These are phyloP conservation scores for Lethocerus indicus DNA, from an alignment of 1,140 invertebrate species.

Conservation along the genomic window DNA sequence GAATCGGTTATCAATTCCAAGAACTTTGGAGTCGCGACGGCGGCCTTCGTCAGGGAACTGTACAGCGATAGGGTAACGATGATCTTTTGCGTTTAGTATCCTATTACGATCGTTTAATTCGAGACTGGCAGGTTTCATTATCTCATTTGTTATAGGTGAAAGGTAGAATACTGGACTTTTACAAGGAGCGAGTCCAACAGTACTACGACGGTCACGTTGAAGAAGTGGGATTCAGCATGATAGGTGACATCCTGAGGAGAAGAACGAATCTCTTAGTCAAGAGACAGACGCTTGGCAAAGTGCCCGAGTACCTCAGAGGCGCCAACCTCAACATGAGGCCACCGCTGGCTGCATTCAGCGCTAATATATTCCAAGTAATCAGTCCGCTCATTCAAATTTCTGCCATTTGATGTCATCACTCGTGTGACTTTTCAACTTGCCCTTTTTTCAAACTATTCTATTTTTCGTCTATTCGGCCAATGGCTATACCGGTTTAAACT, in stretches of 20 bases:
- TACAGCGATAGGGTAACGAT: slow-evolving; percentile 45
- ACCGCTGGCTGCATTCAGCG: slow-evolving; percentile 56
- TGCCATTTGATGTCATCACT: too few species aligned
- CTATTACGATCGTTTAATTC: not conserved
- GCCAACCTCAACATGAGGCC: slow-evolving; percentile 47
- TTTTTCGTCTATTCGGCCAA: too few species aligned
- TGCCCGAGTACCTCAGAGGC: slow-evolving; percentile 53
- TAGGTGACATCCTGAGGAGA: slow-evolving; percentile 54
- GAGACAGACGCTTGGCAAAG: slow-evolving; percentile 55
- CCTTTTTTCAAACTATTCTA: too few species aligned
- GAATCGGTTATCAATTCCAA: slow-evolving; percentile 44
- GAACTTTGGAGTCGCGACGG: slow-evolving; percentile 47
- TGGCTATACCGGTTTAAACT: too few species aligned
- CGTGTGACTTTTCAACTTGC: too few species aligned
- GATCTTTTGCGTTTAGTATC: not conserved
- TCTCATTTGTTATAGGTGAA: slow-evolving; percentile 29
- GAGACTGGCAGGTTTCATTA: not conserved
- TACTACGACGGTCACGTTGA: slow-evolving; percentile 72
- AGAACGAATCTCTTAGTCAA: slow-evolving; percentile 62
- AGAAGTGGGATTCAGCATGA: slow-evolving; percentile 61
- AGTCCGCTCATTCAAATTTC: too few species aligned
- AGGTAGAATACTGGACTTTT: slow-evolving; percentile 62
- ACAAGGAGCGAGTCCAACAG: slow-evolving; percentile 66
- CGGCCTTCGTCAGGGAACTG: slow-evolving; percentile 56
- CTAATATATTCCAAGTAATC: slow-evolving; percentile 56